phyloP scores from a whole-genome alignment of 2,113 vertebrate genomes.

The Dascyllus trimaculatus region DNA sequence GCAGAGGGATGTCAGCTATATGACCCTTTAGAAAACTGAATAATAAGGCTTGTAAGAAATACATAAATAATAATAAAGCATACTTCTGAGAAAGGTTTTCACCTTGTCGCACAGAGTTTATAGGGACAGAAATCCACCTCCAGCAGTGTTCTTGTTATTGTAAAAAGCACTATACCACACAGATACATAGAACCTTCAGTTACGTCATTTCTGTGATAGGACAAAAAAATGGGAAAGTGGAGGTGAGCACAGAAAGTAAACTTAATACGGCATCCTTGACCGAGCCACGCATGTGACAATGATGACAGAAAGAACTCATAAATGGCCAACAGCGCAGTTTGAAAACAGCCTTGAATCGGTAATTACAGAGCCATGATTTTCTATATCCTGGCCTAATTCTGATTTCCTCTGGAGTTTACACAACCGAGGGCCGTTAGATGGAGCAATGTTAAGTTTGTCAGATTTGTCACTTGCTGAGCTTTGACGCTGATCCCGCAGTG shows the following conservation, averaged over 20 bases:
- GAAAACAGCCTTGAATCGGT: not conserved
- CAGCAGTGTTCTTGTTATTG: not conserved
- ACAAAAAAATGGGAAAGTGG: no score
- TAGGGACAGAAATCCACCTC: not conserved
- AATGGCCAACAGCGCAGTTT: not conserved
- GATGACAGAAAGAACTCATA: constrained; percentile 19
- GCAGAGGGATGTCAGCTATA: constrained; percentile 40
- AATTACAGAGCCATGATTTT: no score
- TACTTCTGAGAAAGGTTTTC: not conserved
- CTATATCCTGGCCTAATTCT: no score
- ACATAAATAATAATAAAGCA: not conserved
- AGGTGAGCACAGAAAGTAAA: not conserved
- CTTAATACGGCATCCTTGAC: constrained; percentile 40
- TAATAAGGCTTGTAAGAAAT: not conserved
- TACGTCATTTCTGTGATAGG: not conserved
- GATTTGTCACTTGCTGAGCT: constrained; percentile 52
- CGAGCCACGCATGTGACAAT: constrained; percentile 34
- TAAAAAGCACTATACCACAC: not conserved
- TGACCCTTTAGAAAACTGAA: constrained; percentile 27
- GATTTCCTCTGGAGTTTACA: not conserved
- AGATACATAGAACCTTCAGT: constrained; percentile 1
- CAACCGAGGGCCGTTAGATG: not conserved
- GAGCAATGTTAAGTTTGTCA: constrained; percentile 31
- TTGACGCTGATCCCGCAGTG: constrained; percentile 66
- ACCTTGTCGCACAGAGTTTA: not conserved